phyloP scores from a whole-genome alignment of 1,140 invertebrate genomes.

The Orussus abietinus region DNA sequence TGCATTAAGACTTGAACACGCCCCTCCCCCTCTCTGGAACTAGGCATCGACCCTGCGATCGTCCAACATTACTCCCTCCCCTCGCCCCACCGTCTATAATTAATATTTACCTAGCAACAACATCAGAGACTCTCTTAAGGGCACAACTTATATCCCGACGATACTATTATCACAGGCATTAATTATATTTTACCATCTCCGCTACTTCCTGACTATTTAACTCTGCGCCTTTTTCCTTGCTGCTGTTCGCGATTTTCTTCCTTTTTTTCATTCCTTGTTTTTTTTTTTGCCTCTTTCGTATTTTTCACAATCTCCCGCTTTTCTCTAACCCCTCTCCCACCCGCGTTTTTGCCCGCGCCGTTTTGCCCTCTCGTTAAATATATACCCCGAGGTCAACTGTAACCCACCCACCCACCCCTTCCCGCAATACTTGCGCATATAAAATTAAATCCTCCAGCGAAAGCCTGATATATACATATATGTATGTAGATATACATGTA shows the following conservation, averaged over 20 bases:
- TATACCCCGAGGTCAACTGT: no score
- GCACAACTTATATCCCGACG: slow-evolving; percentile 58
- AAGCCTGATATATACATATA: slow-evolving; percentile 36
- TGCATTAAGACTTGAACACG: slow-evolving; percentile 23
- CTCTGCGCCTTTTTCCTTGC: no score
- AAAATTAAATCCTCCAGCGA: slow-evolving; percentile 51
- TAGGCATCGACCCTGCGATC: no score
- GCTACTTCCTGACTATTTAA: slow-evolving; percentile 52
- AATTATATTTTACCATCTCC: slow-evolving; percentile 47
- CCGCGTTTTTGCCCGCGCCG: no score
- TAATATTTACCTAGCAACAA: slow-evolving; percentile 53
- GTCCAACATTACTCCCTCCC: no score
- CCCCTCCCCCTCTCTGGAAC: no score
- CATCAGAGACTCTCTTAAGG: slow-evolving; percentile 56
- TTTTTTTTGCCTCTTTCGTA: slow-evolving; percentile 21
- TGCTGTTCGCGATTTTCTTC: no score
- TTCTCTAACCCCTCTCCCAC: no score
- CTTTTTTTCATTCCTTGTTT: slow-evolving; percentile 25
- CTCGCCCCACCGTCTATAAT: no score
- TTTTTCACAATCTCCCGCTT: slow-evolving; percentile 11
- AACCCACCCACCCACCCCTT: no score
- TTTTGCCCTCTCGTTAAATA: no score
- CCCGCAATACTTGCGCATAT: slow-evolving; percentile 35
- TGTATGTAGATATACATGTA: slow-evolving; percentile 20
- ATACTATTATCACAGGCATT: slow-evolving; percentile 59